Conservation (phyloP, 1,140 invertebrate species). For the Panulirus ornatus region DNA sequence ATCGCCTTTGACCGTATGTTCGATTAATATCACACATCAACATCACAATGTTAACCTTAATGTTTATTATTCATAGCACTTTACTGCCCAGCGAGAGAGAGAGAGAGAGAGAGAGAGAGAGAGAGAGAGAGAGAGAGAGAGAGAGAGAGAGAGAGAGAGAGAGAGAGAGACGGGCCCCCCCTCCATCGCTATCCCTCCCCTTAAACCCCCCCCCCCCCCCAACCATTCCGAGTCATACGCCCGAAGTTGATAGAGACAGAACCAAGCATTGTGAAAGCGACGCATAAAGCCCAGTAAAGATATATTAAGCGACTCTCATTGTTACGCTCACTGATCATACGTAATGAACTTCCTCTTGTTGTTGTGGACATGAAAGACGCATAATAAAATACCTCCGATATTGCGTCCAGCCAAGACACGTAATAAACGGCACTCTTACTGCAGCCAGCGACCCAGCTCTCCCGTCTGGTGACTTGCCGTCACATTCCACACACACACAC, state of each 20-base stretch:
- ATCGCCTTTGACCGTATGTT: no score
- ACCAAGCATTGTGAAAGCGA: neutral
- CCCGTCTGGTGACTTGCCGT: neutral
- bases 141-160: neutral
- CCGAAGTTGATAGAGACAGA: neutral
- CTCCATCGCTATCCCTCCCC: no score
- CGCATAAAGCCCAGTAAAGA: neutral
- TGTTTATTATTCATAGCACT: neutral
- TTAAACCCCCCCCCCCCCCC: no score
- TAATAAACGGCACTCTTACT: constrained; percentile 48
- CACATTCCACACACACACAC: constrained; percentile 18
- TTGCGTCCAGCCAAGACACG: constrained; percentile 25
- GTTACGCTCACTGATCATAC: constrained; percentile 54
- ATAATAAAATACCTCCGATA: constrained; percentile 57
- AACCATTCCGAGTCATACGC: no score
- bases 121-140: neutral
- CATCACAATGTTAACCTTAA: neutral
- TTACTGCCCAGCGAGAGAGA: neutral
- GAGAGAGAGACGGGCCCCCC: neutral
- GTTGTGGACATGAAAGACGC: constrained; percentile 51
- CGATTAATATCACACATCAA: no score
- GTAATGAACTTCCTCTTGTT: constrained; percentile 59
- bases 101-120: neutral
- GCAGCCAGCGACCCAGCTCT: neutral
- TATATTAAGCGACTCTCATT: constrained; percentile 17